Evolutionary conservation across 2,113 vertebrate species (phyloP), one percentile per base, ranked within the genome.

Genomic region (Entomyzon cyanotis): DNA sequence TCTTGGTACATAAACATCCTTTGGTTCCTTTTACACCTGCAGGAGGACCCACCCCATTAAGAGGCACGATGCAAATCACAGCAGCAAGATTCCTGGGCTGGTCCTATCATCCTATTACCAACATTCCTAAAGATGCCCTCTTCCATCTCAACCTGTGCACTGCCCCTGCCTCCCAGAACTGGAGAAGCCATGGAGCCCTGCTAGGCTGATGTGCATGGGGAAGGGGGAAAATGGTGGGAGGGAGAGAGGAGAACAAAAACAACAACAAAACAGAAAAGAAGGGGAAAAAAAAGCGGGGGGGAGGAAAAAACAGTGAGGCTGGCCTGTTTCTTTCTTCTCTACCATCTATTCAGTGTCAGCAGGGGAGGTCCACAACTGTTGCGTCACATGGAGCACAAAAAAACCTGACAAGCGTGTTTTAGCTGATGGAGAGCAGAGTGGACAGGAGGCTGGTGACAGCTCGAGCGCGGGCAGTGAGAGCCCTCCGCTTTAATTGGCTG

Each of bases 321-420:
- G 35, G 75, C 37, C 47, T 19, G 63, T 42, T 93, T 82, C 86
- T 92, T 89, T 96, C 88, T 93, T 84, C 92, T 68, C 52, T 33
- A 59, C 39, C 81, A 41, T 84, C 75, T 88, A 91, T 94, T 91
- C 83, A 84, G 73, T 30, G 41, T 79, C 92, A 92, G 90, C 90
- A 95, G 88, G 96, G 93, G 92, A 96, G 93, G 86, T 92, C 88
- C 89, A 97, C 92, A 94, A 96, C 90, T 92, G 95, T 95, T 96
- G 94, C 92, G 3, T 96, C 93, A 94, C n/a, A 0, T 5, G 82
- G 87, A 84, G 56, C 79, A 92, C 93, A 95, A 93, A 94, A 95
- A 93, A 47, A 5, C 79, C 90, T 81, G 92, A 95, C 85, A 89
- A 95, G 92, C n/a, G 1, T 84, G 79, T 92, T 94, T 81, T 46